These are phyloP conservation scores for Ifrita kowaldi DNA, from an alignment of 2,113 vertebrate genomes.

Conservation along the genomic window DNA sequence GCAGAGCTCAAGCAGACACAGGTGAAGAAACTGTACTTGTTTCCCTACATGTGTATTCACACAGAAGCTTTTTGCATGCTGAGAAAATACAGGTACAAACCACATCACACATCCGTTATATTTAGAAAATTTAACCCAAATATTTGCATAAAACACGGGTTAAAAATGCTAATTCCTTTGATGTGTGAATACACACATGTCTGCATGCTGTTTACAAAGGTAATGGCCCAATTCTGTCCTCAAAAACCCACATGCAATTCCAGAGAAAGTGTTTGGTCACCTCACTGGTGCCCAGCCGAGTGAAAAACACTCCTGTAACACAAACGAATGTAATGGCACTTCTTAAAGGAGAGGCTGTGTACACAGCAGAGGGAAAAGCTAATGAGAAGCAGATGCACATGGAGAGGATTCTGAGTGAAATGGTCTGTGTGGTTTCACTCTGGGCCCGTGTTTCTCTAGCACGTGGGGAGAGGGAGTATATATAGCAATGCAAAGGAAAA, in stretches of 20 bases:
- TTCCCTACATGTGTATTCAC: not conserved
- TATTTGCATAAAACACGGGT: not conserved
- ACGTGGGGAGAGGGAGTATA: not conserved
- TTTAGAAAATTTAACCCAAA: not conserved
- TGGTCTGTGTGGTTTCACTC: slow-evolving; percentile 42
- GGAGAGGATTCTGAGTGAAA: slow-evolving; percentile 17
- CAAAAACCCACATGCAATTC: not conserved
- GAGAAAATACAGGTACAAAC: not conserved
- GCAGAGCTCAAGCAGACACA: not conserved
- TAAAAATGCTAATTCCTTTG: not conserved
- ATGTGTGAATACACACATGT: not conserved
- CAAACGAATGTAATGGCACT: slow-evolving; percentile 26
- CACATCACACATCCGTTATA: not conserved
- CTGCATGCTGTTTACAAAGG: not conserved
- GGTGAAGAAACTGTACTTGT: not conserved
- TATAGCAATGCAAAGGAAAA: slow-evolving; percentile 44
- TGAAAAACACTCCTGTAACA: slow-evolving; percentile 15
- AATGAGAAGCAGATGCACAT: slow-evolving; percentile 63
- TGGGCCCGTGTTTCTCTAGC: not conserved
- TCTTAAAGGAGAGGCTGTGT: slow-evolving; percentile 60
- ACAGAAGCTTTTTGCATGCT: not conserved
- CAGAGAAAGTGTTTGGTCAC: not conserved
- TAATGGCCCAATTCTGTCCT: not conserved
- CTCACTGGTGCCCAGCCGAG: not conserved
- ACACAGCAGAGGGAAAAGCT: slow-evolving; percentile 50